Evolutionary conservation across 2,113 vertebrate genomes (phyloP).

Genomic region (Apteryx mantelli): DNA sequence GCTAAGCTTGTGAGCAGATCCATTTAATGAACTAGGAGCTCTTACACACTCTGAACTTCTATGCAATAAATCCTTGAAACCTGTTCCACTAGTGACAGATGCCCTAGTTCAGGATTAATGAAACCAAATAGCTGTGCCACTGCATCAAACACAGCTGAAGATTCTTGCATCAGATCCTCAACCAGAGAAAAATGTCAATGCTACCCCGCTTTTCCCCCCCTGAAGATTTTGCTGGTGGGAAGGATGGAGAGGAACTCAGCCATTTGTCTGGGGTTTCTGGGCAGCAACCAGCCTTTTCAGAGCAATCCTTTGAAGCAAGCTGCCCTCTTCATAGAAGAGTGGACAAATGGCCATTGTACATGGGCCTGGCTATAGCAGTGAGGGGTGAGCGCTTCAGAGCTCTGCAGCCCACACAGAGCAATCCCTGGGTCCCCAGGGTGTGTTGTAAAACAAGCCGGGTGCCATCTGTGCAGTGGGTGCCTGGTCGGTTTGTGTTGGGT

Average conservation of each 20-base stretch:
- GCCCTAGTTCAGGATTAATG: slow-evolving; percentile 30
- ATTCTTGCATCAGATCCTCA: neutral
- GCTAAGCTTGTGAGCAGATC: neutral
- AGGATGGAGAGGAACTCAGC: neutral
- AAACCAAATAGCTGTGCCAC: slow-evolving; percentile 25
- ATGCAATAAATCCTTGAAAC: slow-evolving; percentile 32
- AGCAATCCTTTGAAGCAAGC: neutral
- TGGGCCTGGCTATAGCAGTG: neutral
- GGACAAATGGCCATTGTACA: neutral
- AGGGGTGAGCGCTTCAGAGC: neutral
- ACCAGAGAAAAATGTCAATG: neutral
- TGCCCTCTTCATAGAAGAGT: neutral
- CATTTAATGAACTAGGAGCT: neutral
- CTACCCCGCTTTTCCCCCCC: neutral
- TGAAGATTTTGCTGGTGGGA: neutral
- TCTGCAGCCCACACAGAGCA: too few species aligned
- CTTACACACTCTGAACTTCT: neutral
- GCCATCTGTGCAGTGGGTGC: fast-evolving
- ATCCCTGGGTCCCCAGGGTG: fast-evolving
- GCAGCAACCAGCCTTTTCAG: neutral
- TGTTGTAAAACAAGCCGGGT: neutral
- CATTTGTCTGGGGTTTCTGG: neutral
- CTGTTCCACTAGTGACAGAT: slow-evolving; percentile 33
- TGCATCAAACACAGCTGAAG: slow-evolving; percentile 26
- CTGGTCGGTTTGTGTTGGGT: neutral